Conservation (phyloP, 2,113 vertebrate species). For the Lutjanus erythropterus region DNA sequence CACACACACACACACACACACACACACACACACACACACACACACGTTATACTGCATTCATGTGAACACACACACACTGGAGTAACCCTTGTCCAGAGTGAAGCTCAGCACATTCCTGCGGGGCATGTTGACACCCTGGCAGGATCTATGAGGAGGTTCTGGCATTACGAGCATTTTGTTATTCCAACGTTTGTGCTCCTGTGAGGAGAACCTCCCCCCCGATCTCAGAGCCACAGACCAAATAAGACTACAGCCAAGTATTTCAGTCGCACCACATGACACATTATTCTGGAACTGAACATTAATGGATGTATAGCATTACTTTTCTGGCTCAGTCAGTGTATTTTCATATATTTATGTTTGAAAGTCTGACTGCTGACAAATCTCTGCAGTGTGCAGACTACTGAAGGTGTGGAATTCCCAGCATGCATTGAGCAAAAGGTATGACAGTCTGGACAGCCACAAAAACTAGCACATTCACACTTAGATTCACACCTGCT, state of each 20-base stretch:
- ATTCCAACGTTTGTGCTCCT: slow-evolving; percentile 72
- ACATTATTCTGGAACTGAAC: slow-evolving; percentile 41
- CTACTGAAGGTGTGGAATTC: slow-evolving; percentile 18
- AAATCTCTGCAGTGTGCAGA: slow-evolving; percentile 4
- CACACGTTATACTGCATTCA: background rate
- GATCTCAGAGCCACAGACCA: slow-evolving; percentile 61
- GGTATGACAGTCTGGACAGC: background rate
- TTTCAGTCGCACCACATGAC: slow-evolving; percentile 60
- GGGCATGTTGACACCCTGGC: slow-evolving; percentile 79
- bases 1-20: slow-evolving; percentile 20
- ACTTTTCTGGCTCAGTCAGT: slow-evolving; percentile 46
- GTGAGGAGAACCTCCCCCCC: slow-evolving; percentile 64
- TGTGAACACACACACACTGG: slow-evolving; percentile 10
- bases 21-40: slow-evolving; percentile 17
- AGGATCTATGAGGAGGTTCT: slow-evolving; percentile 75
- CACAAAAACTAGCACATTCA: slow-evolving; percentile 9
- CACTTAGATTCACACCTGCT: slow-evolving; percentile 6
- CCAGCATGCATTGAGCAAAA: background rate
- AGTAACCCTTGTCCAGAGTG: slow-evolving; percentile 46
- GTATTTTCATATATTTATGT: slow-evolving; percentile 44
- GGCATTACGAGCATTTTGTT: slow-evolving; percentile 75
- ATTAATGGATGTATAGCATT: slow-evolving; percentile 51
- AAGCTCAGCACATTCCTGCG: slow-evolving; percentile 78
- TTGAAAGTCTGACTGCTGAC: slow-evolving; percentile 20
- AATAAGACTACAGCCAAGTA: slow-evolving; percentile 57